Conservation (phyloP, 2,888 invertebrate genomes). For the Eilema caniola region DNA sequence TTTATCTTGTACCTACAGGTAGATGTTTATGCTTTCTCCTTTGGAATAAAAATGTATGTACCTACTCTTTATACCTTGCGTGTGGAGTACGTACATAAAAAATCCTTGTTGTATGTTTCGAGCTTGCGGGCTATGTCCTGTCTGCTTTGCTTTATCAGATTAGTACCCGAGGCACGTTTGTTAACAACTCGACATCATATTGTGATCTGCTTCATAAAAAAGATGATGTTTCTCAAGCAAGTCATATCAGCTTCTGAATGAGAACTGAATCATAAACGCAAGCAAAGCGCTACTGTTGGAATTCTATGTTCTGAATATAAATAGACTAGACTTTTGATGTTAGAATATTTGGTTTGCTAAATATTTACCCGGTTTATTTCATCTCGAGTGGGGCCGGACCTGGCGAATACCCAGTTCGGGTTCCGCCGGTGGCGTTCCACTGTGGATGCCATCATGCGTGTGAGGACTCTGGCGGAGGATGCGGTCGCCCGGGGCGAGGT, state of each 20-base stretch:
- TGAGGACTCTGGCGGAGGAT: too few relatives aligned
- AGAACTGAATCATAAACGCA: conserved; percentile 58
- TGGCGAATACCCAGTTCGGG: too few relatives aligned
- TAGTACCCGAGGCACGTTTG: conserved; percentile 58
- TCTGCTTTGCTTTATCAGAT: conserved; percentile 11
- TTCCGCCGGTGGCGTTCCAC: too few relatives aligned
- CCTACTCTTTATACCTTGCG: neutral
- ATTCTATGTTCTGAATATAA: conserved; percentile 11
- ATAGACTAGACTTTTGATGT: neutral
- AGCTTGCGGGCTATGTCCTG: conserved; percentile 36
- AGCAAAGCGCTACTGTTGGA: conserved; percentile 18
- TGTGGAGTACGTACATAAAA: neutral
- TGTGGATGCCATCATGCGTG: too few relatives aligned
- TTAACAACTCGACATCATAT: conserved; percentile 49
- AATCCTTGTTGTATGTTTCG: neutral
- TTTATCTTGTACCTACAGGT: neutral
- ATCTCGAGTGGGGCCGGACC: too few relatives aligned
- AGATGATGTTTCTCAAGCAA: conserved; percentile 48
- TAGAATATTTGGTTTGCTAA: neutral
- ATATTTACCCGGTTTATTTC: too few relatives aligned
- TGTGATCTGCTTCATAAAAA: conserved; percentile 56
- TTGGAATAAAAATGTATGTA: neutral
- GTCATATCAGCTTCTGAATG: conserved; percentile 57
- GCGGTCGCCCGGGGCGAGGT: too few relatives aligned
- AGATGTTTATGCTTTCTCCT: neutral